phyloP scores from a whole-genome alignment of 2,888 invertebrate species.

The Apodemia hepburni region DNA sequence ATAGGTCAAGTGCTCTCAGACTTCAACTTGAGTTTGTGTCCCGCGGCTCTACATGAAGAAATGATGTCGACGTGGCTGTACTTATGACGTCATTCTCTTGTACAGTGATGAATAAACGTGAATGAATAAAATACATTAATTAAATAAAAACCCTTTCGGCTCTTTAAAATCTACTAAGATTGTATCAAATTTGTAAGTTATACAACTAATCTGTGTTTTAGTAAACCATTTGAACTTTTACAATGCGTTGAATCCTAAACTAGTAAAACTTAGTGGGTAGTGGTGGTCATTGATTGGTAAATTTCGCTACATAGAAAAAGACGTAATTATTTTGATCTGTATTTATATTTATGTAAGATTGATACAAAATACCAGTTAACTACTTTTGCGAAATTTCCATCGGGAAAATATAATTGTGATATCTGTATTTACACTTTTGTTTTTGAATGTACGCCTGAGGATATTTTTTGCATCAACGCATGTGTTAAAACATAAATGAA shows the following conservation, averaged over 20 bases:
- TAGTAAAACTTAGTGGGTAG: too few relatives aligned
- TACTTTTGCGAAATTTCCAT: not conserved
- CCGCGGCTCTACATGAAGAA: conserved; percentile 28
- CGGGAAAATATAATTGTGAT: not conserved
- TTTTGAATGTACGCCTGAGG: not conserved
- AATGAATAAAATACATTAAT: not conserved
- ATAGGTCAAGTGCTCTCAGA: conserved; percentile 30
- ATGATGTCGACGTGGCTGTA: conserved; percentile 23
- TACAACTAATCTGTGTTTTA: too few relatives aligned
- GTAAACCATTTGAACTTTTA: too few relatives aligned
- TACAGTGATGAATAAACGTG: not conserved
- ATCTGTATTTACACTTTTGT: not conserved
- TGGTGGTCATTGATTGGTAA: too few relatives aligned
- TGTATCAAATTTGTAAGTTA: too few relatives aligned
- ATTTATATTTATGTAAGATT: too few relatives aligned
- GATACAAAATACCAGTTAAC: too few relatives aligned
- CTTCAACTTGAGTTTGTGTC: conserved; percentile 28
- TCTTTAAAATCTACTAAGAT: too few relatives aligned
- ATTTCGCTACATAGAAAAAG: too few relatives aligned
- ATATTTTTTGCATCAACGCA: conserved; percentile 3
- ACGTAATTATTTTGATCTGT: too few relatives aligned
- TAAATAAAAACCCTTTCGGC: not conserved
- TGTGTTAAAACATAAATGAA: conserved; percentile 4
- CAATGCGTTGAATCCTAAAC: too few relatives aligned
- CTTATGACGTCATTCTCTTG: conserved; percentile 12